Evolutionary conservation across 2,888 invertebrate species (phyloP).

Genomic region (Cacoxenus indagator): DNA sequence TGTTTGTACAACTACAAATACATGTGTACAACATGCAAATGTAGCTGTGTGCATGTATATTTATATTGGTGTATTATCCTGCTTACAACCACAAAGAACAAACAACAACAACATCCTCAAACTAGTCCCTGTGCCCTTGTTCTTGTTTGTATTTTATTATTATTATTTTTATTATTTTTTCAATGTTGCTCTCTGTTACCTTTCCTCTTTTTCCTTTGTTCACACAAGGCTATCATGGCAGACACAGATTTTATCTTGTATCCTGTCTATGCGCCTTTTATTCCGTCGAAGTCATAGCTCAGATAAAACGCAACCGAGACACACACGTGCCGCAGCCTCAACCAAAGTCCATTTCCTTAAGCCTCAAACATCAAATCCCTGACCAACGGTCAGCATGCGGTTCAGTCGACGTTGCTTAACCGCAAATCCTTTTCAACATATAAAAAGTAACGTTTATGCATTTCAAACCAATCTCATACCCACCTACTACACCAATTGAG

Average conservation of each 20-base stretch:
- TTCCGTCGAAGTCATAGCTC: conserved; percentile 3
- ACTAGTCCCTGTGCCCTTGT: too few relatives aligned
- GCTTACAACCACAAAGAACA: conserved; percentile 14
- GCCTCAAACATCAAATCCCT: background rate
- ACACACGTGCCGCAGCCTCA: conserved; percentile 26
- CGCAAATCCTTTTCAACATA: conserved; percentile 63
- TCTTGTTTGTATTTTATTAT: conserved; percentile 1
- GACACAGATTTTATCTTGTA: conserved; percentile 14
- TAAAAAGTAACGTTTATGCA: conserved; percentile 59
- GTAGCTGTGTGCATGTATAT: background rate
- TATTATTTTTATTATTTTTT: background rate
- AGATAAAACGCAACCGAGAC: conserved; percentile 12
- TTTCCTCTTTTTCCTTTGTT: background rate
- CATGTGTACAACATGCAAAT: background rate
- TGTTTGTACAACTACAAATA: conserved; percentile 14
- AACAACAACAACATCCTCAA: background rate
- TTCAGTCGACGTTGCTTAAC: conserved; percentile 50
- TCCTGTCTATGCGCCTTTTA: conserved; percentile 6
- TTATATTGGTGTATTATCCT: background rate
- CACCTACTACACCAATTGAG: too few relatives aligned
- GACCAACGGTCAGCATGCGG: conserved; percentile 12
- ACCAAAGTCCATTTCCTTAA: too few relatives aligned
- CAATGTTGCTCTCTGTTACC: background rate
- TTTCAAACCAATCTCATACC: background rate
- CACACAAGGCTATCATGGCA: conserved; percentile 11